Evolutionary conservation across 2,113 vertebrate species (phyloP), one percentile per base, ranked within the genome.

Genomic region (Philantomba maxwellii): DNA sequence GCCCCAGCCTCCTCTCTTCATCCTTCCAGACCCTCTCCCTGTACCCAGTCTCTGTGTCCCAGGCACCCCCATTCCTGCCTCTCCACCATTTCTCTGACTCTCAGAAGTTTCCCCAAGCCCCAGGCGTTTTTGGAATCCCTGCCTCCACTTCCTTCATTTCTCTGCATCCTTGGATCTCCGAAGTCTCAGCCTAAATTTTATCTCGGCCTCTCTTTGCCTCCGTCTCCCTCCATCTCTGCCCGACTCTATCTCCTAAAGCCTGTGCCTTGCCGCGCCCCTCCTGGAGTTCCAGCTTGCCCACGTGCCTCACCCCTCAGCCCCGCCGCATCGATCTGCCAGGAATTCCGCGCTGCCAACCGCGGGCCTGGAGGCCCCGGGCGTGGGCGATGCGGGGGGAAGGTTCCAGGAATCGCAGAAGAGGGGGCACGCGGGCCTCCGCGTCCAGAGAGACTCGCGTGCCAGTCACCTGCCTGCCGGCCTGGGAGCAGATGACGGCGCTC

Each of bases 401-500:
- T n/a, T 26, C 45, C 3, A 2, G 15, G 33, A 78, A 30, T 57
- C 12, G 2, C 60, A 57, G 19, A 45, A n/a, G n/a, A 91, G 23
- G 75, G 15, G 19, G 17, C 23, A 17, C 21, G 16, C 17, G 4
- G 28, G 19, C 83, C 86, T 21, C 98, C 94, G 98, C 21, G 96
- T 98, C 98, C 98, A 96, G 98, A 98, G 98, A 98, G 98, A 97
- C 98, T 98, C 99, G 98, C 99, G 99, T 99, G 99, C 99, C 99
- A 98, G 99, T 99, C 99, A 99, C 99, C 99, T 99, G 99, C 99
- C 99, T 99, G 99, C 99, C 99, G 98, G 99, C 98, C 98, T 96
- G 92, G 98, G 98, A 98, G 93, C 70, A 73, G 70, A 43, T 43
- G 36, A 73, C 10, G 19, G 98, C 98, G 98, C 98, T 98, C 98